A percentile compares a stretch with the other conserved stretches of the same genome.
Evolutionary conservation across 37 sponge, comb jelly and placozoan genomes (phyloP).

Genomic region (Crambe crambe): DNA sequence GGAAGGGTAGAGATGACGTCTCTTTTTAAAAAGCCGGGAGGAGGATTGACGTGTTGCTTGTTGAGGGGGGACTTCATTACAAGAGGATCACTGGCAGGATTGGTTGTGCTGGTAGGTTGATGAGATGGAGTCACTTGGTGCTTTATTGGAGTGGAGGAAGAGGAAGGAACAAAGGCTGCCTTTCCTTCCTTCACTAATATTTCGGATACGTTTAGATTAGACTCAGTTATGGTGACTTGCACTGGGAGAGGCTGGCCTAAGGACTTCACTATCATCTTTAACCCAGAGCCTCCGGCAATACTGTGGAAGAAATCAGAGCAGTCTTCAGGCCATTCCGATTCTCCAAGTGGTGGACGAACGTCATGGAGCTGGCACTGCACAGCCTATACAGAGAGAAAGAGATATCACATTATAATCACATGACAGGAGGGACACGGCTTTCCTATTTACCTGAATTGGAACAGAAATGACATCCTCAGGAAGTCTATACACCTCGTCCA

Average conservation of each 20-base stretch:
- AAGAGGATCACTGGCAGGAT: not conserved
- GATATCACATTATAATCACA: no score
- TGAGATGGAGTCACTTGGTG: not conserved
- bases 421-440: no score
- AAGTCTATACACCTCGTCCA: not conserved
- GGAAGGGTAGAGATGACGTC: not conserved
- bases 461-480: not conserved
- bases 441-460: not conserved
- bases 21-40: not conserved
- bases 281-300: not conserved
- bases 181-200: not conserved
- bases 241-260: slow-evolving; percentile 14
- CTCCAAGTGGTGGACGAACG: not conserved
- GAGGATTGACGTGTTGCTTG: not conserved
- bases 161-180: not conserved
- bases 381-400: slow-evolving; percentile 2
- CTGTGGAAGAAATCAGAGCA: not conserved
- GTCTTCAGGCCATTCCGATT: not conserved
- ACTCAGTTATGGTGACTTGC: not conserved
- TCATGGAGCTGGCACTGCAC: slow-evolving; percentile 15
- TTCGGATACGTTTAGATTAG: not conserved
- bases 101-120: not conserved
- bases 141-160: not conserved
- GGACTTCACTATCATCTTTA: not conserved
- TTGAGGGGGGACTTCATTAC: not conserved